Conservation (phyloP, 2,797 vertebrate species). For the Artibeus lituratus region DNA sequence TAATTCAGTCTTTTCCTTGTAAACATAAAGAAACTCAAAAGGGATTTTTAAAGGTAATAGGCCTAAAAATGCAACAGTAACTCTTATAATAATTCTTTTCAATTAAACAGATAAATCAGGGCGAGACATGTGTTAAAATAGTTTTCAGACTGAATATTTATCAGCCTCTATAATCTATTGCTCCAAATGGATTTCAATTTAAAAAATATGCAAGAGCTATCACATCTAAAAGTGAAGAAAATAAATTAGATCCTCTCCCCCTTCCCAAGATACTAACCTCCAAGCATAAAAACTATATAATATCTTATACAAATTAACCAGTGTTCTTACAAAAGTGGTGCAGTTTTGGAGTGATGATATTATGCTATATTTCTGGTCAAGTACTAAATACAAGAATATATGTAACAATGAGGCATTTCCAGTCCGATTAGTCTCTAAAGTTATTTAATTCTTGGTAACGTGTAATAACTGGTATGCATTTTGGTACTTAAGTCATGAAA, state of each 20-base stretch:
- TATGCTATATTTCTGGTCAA: slow-evolving; percentile 74
- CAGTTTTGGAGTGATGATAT: slow-evolving; percentile 68
- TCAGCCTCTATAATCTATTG: slow-evolving; percentile 36
- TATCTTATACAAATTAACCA: slow-evolving; percentile 76
- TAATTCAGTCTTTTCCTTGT: slow-evolving; percentile 35
- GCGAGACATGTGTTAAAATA: slow-evolving; percentile 53
- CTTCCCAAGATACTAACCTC: slow-evolving; percentile 63
- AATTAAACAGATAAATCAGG: slow-evolving; percentile 47
- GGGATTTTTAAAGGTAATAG: slow-evolving; percentile 44
- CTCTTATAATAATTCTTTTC: slow-evolving; percentile 68
- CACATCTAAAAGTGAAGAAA: slow-evolving; percentile 72
- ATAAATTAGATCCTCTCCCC: slow-evolving; percentile 75
- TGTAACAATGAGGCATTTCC: slow-evolving; percentile 78
- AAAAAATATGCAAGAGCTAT: slow-evolving; percentile 53
- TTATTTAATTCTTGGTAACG: slow-evolving; percentile 82
- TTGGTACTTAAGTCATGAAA: slow-evolving; percentile 78
- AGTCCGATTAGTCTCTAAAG: slow-evolving; percentile 77
- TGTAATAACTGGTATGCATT: slow-evolving; percentile 78
- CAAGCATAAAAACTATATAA: slow-evolving; percentile 75
- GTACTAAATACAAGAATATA: slow-evolving; percentile 80
- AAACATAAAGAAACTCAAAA: slow-evolving; percentile 46
- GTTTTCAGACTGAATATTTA: slow-evolving; percentile 51
- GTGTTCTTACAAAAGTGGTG: slow-evolving; percentile 74
- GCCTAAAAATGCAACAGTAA: slow-evolving; percentile 42
- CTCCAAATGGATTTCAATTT: slow-evolving; percentile 64